A percentile compares a stretch with the other conserved stretches of the same genome.
Evolutionary conservation across 1,140 invertebrate genomes (phyloP).

Genomic region (Lerema accius): DNA sequence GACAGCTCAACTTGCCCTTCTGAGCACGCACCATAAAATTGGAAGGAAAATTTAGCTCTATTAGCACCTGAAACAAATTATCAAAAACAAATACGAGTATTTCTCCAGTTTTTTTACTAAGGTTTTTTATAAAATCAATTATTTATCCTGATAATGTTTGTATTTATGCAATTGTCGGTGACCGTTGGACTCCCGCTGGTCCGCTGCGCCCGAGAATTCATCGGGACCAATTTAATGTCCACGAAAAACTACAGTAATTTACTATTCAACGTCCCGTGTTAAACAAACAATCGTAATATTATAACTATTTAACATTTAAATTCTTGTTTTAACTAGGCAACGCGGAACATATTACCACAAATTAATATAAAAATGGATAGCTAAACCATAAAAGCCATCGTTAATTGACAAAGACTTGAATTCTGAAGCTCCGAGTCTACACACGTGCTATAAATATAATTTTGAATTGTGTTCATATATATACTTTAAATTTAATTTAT

Average conservation of each 20-base stretch:
- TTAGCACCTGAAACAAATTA: too few species aligned
- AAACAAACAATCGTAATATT: conserved; percentile 42
- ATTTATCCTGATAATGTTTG: conserved; percentile 66
- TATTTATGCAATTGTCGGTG: conserved; percentile 67
- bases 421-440: neutral
- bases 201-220: conserved; percentile 56
- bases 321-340: conserved; percentile 29
- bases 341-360: conserved; percentile 34
- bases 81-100: too few species aligned
- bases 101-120: too few species aligned
- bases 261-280: conserved; percentile 36
- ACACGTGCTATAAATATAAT: conserved; percentile 10
- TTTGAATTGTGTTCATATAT: conserved; percentile 12
- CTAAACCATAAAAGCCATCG: conserved; percentile 25
- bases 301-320: conserved; percentile 56
- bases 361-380: conserved; percentile 38
- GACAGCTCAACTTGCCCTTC: too few species aligned
- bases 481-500: conserved; percentile 11
- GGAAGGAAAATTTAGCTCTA: too few species aligned
- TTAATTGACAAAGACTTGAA: conserved; percentile 14
- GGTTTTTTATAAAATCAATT: conserved; percentile 42
- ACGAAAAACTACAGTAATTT: conserved; percentile 55
- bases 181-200: conserved; percentile 59
- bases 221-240: conserved; percentile 61
- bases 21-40: too few species aligned